phyloP scores from a whole-genome alignment of 2,888 invertebrate species.

The Tortricodes alternella region DNA sequence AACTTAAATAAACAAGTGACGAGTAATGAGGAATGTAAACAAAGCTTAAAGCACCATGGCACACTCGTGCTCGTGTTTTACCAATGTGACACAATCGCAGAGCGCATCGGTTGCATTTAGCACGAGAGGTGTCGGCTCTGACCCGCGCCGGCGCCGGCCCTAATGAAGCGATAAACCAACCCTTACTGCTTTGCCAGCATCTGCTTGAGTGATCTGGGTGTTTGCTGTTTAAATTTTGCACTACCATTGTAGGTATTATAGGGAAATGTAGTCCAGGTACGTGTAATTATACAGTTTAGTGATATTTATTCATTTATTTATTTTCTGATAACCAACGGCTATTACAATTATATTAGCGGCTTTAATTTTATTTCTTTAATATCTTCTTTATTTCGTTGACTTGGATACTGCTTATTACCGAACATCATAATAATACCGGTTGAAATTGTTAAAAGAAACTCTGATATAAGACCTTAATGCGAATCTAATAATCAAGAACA shows the following conservation, averaged over 20 bases:
- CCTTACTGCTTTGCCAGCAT: conserved; percentile 36
- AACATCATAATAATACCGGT: conserved; percentile 2
- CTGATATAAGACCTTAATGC: conserved; percentile 28
- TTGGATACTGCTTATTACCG: conserved; percentile 2
- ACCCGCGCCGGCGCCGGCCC: conserved; percentile 48
- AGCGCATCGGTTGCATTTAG: conserved; percentile 65
- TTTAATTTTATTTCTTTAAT: neutral
- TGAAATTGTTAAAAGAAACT: conserved; percentile 33
- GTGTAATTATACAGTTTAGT: neutral
- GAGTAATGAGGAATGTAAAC: too few relatives aligned
- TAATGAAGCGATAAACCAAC: conserved; percentile 61
- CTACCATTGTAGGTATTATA: conserved; percentile 12
- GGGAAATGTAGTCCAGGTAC: neutral
- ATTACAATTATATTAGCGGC: too few relatives aligned
- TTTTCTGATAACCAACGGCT: neutral
- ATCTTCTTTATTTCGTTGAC: neutral
- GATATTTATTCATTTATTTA: neutral
- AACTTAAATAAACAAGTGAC: too few relatives aligned
- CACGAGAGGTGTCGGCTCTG: conserved; percentile 65
- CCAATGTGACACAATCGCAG: conserved; percentile 50
- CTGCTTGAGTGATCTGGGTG: conserved; percentile 37
- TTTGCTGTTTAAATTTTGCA: conserved; percentile 26
- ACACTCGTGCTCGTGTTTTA: conserved; percentile 26
- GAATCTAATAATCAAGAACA: conserved; percentile 38
- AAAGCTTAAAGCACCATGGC: too few relatives aligned